Evolutionary conservation across 2,888 invertebrate species (phyloP).

Genomic region (Papilio elwesi): DNA sequence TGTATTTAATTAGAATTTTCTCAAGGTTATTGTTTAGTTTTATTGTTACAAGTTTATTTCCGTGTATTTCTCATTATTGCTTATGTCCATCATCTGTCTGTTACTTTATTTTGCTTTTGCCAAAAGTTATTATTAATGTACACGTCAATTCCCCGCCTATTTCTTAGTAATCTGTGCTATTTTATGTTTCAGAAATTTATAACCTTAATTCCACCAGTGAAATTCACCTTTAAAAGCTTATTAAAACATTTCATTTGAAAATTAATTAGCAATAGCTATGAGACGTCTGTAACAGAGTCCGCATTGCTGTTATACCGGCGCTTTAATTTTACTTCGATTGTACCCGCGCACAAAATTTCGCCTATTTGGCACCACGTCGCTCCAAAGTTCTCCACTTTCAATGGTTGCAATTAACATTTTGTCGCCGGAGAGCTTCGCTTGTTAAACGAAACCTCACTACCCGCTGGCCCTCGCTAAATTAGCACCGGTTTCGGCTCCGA

Average conservation of each 20-base stretch:
- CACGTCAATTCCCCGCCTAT: too few species aligned
- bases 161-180: not conserved
- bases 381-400: constrained; percentile 51
- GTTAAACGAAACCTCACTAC: constrained; percentile 50
- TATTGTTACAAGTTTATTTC: too few species aligned
- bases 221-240: constrained; percentile 30
- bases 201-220: not conserved
- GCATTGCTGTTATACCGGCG: constrained; percentile 29
- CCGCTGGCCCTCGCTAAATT: constrained; percentile 49
- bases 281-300: constrained; percentile 34
- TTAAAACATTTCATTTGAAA: constrained; percentile 21
- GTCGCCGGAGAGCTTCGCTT: constrained; percentile 49
- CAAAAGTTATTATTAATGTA: too few species aligned
- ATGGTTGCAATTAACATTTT: constrained; percentile 54
- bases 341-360: constrained; percentile 39
- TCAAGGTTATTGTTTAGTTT: too few species aligned
- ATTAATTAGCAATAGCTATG: constrained; percentile 35
- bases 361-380: constrained; percentile 35
- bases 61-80: too few species aligned
- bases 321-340: constrained; percentile 39
- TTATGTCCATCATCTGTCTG: too few species aligned
- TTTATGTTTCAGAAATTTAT: not conserved
- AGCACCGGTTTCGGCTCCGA: constrained; percentile 48
- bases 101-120: too few species aligned
- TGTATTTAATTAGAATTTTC: too few species aligned